phyloP scores from a whole-genome alignment of 2,797 vertebrate genomes.

The Cirrhinus molitorella region DNA sequence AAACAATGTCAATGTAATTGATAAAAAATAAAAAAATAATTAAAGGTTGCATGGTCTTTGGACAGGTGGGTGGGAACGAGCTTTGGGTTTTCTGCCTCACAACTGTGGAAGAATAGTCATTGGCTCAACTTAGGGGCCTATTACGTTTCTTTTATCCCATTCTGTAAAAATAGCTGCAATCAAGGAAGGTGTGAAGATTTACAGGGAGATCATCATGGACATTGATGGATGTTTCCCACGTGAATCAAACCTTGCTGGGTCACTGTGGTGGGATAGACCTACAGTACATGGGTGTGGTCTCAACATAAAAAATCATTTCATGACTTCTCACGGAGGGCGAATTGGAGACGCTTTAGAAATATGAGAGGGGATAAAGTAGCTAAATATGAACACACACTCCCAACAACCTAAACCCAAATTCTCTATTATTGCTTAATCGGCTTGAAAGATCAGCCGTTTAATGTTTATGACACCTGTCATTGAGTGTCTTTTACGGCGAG shows the following conservation, averaged over 20 bases:
- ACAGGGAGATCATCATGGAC: conserved; percentile 50
- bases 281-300: conserved; percentile 29
- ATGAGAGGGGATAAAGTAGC: conserved; percentile 32
- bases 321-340: not conserved
- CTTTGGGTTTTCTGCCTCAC: conserved; percentile 59
- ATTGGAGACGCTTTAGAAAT: conserved; percentile 32
- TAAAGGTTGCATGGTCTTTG: not conserved
- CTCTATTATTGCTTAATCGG: conserved; percentile 11
- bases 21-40: not conserved
- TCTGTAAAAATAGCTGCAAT: conserved; percentile 62
- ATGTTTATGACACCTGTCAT: not conserved
- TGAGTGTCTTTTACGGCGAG: not conserved
- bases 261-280: conserved; percentile 18
- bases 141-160: conserved; percentile 52
- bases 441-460: not conserved
- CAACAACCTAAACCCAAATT: conserved; percentile 17
- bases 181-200: conserved; percentile 60
- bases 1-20: not conserved
- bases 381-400: conserved; percentile 26
- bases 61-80: conserved; percentile 1
- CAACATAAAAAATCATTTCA: conserved; percentile 17
- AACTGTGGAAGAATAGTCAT: conserved; percentile 55
- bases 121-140: conserved; percentile 39
- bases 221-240: conserved; percentile 42
- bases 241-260: conserved; percentile 19